These are phyloP conservation scores for Acrocyrtus sp. DNA, from an alignment of 2,888 invertebrate genomes.

Conservation along the genomic window DNA sequence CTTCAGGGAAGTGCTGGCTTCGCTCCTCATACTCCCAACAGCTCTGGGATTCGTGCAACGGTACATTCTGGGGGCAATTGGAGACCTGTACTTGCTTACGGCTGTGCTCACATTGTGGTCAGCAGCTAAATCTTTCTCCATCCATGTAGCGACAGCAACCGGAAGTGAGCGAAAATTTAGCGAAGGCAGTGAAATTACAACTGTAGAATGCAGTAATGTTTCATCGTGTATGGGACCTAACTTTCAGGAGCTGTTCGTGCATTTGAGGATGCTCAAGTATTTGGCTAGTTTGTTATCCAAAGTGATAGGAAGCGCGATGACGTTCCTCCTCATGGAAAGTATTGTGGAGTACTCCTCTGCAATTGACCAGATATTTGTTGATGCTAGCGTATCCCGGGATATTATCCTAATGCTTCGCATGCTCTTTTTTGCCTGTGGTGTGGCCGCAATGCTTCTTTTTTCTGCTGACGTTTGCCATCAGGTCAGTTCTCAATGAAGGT, in stretches of 20 bases:
- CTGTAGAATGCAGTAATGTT: no score
- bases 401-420: no score
- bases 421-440: background rate
- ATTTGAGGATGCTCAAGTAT: no score
- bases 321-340: background rate
- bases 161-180: background rate
- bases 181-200: no score
- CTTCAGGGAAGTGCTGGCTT: no score
- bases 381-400: no score
- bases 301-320: background rate
- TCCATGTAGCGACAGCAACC: background rate
- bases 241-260: no score
- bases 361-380: no score
- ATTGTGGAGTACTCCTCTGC: no score
- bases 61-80: background rate
- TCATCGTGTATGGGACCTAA: no score
- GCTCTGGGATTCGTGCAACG: background rate
- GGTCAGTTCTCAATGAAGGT: background rate
- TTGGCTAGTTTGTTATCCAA: conserved; percentile 3
- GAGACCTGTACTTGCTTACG: conserved; percentile 5
- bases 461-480: conserved; percentile 14
- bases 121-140: background rate
- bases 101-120: conserved; percentile 4
- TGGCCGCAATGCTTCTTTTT: background rate
- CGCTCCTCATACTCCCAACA: background rate